A percentile compares a stretch with the other conserved stretches of the same genome.
Evolutionary conservation across 2,888 invertebrate species (phyloP).

Genomic region (Ophioninae sp.): DNA sequence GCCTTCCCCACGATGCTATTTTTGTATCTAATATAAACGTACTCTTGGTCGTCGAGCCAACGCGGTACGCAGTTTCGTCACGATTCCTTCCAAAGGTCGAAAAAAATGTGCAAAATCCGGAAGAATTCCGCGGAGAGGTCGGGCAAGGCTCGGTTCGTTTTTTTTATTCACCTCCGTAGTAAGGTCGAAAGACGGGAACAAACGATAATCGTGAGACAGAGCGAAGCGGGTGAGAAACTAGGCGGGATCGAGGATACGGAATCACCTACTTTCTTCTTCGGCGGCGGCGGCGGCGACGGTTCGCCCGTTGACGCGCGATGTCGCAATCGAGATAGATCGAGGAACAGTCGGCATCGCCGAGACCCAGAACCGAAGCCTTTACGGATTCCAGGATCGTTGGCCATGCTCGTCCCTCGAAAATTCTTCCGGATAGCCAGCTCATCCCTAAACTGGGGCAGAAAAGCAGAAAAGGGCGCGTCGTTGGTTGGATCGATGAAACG

Average conservation of each 20-base stretch:
- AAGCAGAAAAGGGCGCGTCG: slow-evolving; percentile 55
- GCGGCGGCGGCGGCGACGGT: slow-evolving; percentile 78
- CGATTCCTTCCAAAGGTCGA: slow-evolving; percentile 10
- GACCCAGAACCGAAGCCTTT: slow-evolving; percentile 86
- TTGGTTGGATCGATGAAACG: too few relatives aligned
- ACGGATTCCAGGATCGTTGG: slow-evolving; percentile 84
- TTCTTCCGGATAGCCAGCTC: slow-evolving; percentile 87
- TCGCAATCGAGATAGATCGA: slow-evolving; percentile 83
- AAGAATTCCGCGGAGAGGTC: slow-evolving; percentile 24
- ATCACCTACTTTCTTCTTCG: slow-evolving; percentile 71
- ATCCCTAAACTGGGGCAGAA: slow-evolving; percentile 88
- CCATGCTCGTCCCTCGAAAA: slow-evolving; percentile 79
- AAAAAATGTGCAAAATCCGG: slow-evolving; percentile 4
- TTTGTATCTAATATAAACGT: slow-evolving; percentile 22
- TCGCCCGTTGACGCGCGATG: slow-evolving; percentile 79
- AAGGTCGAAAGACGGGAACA: too few relatives aligned
- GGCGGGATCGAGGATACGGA: background rate
- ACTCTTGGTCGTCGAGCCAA: slow-evolving; percentile 36
- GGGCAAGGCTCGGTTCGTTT: background rate
- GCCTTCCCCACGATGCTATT: background rate
- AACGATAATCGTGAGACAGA: too few relatives aligned
- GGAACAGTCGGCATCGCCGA: slow-evolving; percentile 87
- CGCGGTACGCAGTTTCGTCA: slow-evolving; percentile 8
- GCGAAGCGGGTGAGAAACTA: too few relatives aligned
- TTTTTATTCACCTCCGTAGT: background rate